Evolutionary conservation across 2,888 invertebrate species (phyloP).

Genomic region (Anaspis maculata): DNA sequence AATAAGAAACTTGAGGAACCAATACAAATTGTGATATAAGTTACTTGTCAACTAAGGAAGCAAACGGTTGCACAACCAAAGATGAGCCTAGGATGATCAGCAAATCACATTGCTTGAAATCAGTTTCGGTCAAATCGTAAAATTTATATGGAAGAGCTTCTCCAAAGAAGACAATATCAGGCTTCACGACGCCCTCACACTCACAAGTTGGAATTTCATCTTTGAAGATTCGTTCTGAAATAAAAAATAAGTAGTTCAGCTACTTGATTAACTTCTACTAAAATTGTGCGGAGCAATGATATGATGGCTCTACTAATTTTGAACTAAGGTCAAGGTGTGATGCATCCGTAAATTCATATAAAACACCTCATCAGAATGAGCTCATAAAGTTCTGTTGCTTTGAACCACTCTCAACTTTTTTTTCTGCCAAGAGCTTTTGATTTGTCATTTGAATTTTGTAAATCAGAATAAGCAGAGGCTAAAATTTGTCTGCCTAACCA

Average conservation of each 20-base stretch:
- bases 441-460: too few species aligned
- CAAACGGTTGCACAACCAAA: conserved; percentile 89
- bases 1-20: background rate
- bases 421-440: too few species aligned
- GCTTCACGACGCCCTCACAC: conserved; percentile 70
- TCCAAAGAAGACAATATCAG: conserved; percentile 94
- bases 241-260: conserved; percentile 16
- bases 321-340: too few species aligned
- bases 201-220: conserved; percentile 68
- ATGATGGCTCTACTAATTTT: conserved; percentile 1
- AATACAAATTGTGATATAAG: background rate
- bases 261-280: background rate
- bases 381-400: too few species aligned
- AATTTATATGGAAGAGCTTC: conserved; percentile 79
- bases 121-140: conserved; percentile 56
- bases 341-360: too few species aligned
- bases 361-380: too few species aligned
- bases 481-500: too few species aligned
- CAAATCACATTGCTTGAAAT: conserved; percentile 81
- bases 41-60: conserved; percentile 64
- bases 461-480: too few species aligned
- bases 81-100: conserved; percentile 94
- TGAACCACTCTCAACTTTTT: too few species aligned
- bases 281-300: background rate
- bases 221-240: conserved; percentile 62